Base-by-base conservation (phyloP, 2,888 invertebrate species). In the Eristalis tenax region DNA sequence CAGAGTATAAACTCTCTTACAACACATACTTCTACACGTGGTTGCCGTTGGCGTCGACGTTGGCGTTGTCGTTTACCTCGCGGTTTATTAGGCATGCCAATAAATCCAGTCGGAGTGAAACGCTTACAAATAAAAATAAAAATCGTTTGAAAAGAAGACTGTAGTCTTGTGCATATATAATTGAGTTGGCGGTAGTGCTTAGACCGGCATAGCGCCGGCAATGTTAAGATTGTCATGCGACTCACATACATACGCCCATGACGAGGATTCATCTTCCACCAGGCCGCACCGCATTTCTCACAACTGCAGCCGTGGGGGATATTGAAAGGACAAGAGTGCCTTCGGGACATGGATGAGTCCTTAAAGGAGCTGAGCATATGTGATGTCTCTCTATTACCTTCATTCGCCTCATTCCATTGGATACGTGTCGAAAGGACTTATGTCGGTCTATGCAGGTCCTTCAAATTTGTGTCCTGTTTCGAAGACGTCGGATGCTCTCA, bases 151-250 rank as follows among this genome's bases (percentile, higher is more conserved):
- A 35, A 11, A 11, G 4, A 35, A 8, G 35, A 11, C 28, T 35
- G 64, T 26, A 65, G 23, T 26, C 43, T 32, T 0, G 18, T 56
- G 38, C 64, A 75, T 75, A 69, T 74, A 77, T 84, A 79, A 84
- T 84, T 84, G 83, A 84, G 79, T 83, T 79, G 69, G 59, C 50
- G 74, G 75, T n/a, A 79, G 69, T 83, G 79, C 35, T 66, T 66
- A 43, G 73, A 73, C 66, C 73, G 73, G 66, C 80, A 68, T 66
- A 68, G 32, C 8, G 56, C 59, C 59, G 66, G 59, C 74, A 81
- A 69, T 56, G 69, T 71, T 71, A 50, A 74, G 74, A 74, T 81
- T 81, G 81, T 75, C 81, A 81, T 81, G 74, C 81, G 63, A 6
- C 74, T 75, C 81, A 81, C 80, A 81, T 63, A 64, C 61, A 28